Evolutionary conservation across 2,113 vertebrate species (phyloP).

Genomic region (Vulpes vulpes): DNA sequence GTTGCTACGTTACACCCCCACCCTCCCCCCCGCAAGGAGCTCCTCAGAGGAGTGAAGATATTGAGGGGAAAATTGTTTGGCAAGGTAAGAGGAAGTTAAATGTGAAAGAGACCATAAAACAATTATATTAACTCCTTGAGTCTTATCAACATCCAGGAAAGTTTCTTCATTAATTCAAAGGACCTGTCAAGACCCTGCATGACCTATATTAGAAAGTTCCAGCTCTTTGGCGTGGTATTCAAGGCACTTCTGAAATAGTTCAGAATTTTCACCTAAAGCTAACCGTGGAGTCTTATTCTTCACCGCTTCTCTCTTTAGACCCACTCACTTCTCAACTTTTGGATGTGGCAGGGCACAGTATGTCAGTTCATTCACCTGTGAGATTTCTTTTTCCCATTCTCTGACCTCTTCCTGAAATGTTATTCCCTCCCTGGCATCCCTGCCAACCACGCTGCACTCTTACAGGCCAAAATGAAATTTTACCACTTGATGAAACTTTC

Average conservation of each 20-base stretch:
- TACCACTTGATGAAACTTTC: not conserved
- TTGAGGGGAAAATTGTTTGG: not conserved
- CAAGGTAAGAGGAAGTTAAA: slow-evolving; percentile 48
- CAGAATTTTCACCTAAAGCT: not conserved
- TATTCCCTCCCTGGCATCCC: not conserved
- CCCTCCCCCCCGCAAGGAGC: not conserved
- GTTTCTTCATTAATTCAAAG: not conserved
- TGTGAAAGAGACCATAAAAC: not conserved
- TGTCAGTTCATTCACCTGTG: not conserved
- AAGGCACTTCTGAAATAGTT: too few relatives aligned
- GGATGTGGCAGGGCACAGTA: rapidly evolving
- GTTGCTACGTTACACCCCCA: not conserved
- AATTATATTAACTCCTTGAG: not conserved
- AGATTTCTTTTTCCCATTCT: not conserved
- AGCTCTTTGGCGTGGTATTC: too few relatives aligned
- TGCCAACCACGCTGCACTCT: not conserved
- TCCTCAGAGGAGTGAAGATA: not conserved
- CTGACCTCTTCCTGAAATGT: not conserved
- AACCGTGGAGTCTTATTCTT: not conserved
- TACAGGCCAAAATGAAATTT: not conserved
- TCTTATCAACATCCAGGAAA: not conserved
- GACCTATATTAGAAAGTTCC: not conserved
- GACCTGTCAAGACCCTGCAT: not conserved
- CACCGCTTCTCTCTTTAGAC: not conserved
- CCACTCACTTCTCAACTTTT: rapidly evolving